These are phyloP conservation scores for Camptogramma bilineatum DNA, from an alignment of 2,888 invertebrate genomes.

Conservation along the genomic window DNA sequence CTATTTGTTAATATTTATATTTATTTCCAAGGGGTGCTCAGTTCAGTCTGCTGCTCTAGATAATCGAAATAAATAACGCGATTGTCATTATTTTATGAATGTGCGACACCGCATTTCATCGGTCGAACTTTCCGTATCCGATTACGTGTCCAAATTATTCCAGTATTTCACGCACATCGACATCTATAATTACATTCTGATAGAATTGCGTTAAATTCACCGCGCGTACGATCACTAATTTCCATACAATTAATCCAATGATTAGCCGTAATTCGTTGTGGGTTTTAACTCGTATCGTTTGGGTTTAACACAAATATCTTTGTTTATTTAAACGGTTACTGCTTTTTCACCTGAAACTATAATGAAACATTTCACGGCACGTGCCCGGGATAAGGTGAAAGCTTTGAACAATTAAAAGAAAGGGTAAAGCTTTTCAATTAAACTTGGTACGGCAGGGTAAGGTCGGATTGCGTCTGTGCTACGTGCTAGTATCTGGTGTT, in stretches of 20 bases:
- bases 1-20: neutral
- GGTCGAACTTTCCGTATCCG: conserved; percentile 46
- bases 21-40: neutral
- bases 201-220: conserved; percentile 78
- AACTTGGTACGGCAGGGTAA: conserved; percentile 64
- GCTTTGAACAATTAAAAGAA: conserved; percentile 74
- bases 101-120: conserved; percentile 30
- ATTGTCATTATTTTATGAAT: conserved; percentile 24
- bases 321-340: conserved; percentile 49
- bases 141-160: conserved; percentile 70
- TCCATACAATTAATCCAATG: conserved; percentile 79
- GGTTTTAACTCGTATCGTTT: conserved; percentile 61
- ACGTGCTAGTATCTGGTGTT: conserved; percentile 69
- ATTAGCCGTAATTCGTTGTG: conserved; percentile 72
- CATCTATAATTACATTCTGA: conserved; percentile 80
- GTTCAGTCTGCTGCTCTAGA: neutral
- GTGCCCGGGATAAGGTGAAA: conserved; percentile 52
- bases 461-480: conserved; percentile 62
- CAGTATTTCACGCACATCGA: conserved; percentile 79
- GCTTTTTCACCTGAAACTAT: conserved; percentile 53
- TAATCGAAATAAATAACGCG: conserved; percentile 12
- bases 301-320: conserved; percentile 52
- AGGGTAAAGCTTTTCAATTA: conserved; percentile 80
- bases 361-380: conserved; percentile 57
- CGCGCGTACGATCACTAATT: conserved; percentile 72